These are phyloP conservation scores for Anguilla japonica DNA, from an alignment of 2,113 vertebrate species.

Conservation along the genomic window DNA sequence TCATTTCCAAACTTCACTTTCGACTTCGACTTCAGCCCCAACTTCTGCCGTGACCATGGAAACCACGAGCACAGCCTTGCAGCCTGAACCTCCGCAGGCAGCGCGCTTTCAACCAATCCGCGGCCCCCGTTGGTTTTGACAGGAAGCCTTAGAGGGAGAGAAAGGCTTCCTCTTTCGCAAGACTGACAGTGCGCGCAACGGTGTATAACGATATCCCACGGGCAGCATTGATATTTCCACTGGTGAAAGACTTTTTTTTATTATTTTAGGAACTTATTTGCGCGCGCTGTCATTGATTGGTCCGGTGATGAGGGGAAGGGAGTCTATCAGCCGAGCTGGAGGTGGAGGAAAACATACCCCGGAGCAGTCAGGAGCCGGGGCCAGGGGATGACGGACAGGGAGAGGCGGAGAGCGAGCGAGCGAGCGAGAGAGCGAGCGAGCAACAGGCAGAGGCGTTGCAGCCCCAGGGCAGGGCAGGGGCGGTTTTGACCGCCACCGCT, in stretches of 20 bases:
- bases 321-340: slow-evolving; percentile 45
- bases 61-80: not conserved
- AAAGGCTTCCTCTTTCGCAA: not conserved
- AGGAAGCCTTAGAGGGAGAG: not conserved
- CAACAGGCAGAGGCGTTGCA: slow-evolving; percentile 52
- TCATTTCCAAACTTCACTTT: not conserved
- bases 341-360: slow-evolving; percentile 53
- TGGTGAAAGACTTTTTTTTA: not conserved
- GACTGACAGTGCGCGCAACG: too few species aligned
- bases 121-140: not conserved
- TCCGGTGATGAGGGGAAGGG: not conserved
- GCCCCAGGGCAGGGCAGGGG: slow-evolving; percentile 55
- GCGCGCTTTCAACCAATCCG: not conserved
- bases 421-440: slow-evolving; percentile 48
- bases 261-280: not conserved
- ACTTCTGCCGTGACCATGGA: not conserved
- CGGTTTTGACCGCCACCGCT: slow-evolving; percentile 52
- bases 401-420: slow-evolving; percentile 33
- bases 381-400: slow-evolving; percentile 58
- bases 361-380: slow-evolving; percentile 9
- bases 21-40: not conserved
- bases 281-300: not conserved
- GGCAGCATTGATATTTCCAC: not conserved
- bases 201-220: not conserved
- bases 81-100: not conserved